A percentile compares a stretch with the other conserved stretches of the same genome.
phyloP scores from a whole-genome alignment of 64 coral and sea anemone species.

The Montipora capricornis region DNA sequence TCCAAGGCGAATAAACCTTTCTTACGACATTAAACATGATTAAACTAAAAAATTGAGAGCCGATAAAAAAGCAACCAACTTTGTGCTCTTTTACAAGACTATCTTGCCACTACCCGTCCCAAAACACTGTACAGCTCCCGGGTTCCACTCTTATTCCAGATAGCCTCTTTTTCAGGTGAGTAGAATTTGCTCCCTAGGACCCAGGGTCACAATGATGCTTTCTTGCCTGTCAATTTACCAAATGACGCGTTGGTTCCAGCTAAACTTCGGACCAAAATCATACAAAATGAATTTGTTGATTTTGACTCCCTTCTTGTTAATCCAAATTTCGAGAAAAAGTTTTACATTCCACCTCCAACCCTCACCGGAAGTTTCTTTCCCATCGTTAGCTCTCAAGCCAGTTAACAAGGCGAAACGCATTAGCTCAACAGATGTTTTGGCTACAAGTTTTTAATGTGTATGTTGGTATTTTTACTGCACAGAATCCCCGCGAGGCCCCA shows the following conservation, averaged over 20 bases:
- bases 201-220: background rate
- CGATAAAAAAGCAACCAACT: no score
- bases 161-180: no score
- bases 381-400: background rate
- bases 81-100: no score
- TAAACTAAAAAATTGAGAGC: no score
- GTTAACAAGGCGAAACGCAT: background rate
- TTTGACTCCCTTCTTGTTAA: constrained; percentile 10
- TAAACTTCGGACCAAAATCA: background rate
- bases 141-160: no score
- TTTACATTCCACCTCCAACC: background rate
- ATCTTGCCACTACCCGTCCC: no score
- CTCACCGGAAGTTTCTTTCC: background rate
- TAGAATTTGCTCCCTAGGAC: no score
- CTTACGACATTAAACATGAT: no score
- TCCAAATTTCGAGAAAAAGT: background rate
- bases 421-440: background rate
- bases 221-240: background rate
- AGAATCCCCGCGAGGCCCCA: constrained; percentile 27
- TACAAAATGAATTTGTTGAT: background rate
- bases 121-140: no score
- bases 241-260: background rate
- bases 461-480: constrained; percentile 33
- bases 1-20: no score
- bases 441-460: background rate